These are phyloP conservation scores for Micoletzkya japonica DNA, from an alignment of 2,888 invertebrate genomes.

Conservation along the genomic window DNA sequence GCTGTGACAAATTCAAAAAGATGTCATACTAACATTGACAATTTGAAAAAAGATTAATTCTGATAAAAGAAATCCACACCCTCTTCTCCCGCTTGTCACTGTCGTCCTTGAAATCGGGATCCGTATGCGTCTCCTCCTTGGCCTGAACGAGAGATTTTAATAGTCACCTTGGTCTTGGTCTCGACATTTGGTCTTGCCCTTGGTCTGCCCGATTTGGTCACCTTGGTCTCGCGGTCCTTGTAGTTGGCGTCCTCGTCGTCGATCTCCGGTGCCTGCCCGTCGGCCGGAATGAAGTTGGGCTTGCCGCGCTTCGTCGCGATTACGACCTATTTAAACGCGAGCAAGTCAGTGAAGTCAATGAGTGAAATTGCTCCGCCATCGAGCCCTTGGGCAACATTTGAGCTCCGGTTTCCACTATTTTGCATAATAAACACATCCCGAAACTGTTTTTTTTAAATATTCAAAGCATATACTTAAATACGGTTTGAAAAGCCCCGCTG, in stretches of 20 bases:
- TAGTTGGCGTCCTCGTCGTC: constrained; percentile 51
- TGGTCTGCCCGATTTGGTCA: no score
- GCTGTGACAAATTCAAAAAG: background rate
- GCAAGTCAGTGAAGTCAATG: background rate
- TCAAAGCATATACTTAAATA: no score
- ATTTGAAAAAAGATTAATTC: background rate
- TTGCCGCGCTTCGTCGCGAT: constrained; percentile 59
- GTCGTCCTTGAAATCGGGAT: constrained; percentile 45
- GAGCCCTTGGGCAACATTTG: constrained; percentile 6
- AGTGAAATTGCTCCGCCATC: constrained; percentile 21
- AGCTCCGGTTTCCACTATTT: no score
- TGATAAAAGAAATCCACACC: constrained; percentile 3
- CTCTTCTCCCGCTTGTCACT: constrained; percentile 52
- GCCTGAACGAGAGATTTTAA: constrained; percentile 12
- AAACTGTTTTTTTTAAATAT: no score
- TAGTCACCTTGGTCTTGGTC: no score
- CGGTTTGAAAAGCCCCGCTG: background rate
- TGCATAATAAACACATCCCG: no score
- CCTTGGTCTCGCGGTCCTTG: constrained; percentile 43
- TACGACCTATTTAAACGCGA: constrained; percentile 33
- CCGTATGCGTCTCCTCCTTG: constrained; percentile 34
- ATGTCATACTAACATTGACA: background rate
- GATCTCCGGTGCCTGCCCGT: constrained; percentile 34
- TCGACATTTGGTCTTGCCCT: no score
- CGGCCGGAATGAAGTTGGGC: constrained; percentile 45